Evolutionary conservation across 1,140 invertebrate genomes (phyloP).

Genomic region (Pachyrhynchus sulphureomaculatus): DNA sequence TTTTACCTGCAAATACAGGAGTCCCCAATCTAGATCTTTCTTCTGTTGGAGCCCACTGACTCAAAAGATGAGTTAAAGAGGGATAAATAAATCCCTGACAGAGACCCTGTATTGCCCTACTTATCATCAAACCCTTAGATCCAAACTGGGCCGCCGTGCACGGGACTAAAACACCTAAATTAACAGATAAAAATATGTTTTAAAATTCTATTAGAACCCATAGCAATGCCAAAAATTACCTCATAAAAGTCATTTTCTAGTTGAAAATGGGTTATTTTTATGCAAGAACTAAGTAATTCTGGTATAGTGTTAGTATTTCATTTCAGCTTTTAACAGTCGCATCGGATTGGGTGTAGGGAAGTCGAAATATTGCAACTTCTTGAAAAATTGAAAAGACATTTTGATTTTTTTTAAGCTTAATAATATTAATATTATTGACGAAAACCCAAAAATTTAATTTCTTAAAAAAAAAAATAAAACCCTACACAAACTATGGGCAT

Average conservation of each 20-base stretch:
- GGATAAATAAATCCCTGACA: constrained; percentile 79
- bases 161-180: constrained; percentile 70
- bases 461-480: no score
- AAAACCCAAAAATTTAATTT: no score
- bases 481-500: no score
- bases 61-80: constrained; percentile 72
- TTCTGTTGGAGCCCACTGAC: constrained; percentile 70
- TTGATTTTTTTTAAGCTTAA: no score
- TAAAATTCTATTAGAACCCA: constrained; percentile 60
- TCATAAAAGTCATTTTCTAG: constrained; percentile 54
- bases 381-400: no score
- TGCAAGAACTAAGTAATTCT: no score
- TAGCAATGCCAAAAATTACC: constrained; percentile 57
- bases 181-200: constrained; percentile 73
- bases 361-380: no score
- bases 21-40: constrained; percentile 61
- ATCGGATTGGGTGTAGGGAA: no score
- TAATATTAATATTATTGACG: no score
- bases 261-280: no score
- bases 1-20: constrained; percentile 60
- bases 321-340: no score
- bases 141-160: constrained; percentile 50
- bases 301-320: no score
- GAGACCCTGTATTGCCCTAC: constrained; percentile 73
- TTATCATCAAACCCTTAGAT: constrained; percentile 61